A percentile compares a stretch with the other conserved stretches of the same genome.
Conservation (phyloP, 2,113 vertebrate species). For the Gallinago paraguaiae region DNA sequence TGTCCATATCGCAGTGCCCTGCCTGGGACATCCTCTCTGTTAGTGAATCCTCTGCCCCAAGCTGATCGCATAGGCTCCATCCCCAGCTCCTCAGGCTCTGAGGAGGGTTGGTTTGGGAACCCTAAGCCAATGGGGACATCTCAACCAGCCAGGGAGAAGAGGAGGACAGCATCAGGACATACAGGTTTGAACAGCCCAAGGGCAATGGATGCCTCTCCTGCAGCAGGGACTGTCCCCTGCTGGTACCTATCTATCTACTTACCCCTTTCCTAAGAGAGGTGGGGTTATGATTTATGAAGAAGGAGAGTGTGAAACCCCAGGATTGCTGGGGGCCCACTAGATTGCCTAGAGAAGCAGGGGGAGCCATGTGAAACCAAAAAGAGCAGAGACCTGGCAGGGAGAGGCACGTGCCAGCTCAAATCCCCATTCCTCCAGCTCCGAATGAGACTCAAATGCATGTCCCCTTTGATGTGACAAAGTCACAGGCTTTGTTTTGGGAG, state of each 20-base stretch:
- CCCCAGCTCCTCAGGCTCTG: not conserved
- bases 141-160: not conserved
- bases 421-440: fast-evolving
- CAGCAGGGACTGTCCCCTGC: not conserved
- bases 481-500: not conserved
- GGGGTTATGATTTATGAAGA: not conserved
- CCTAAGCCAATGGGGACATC: not conserved
- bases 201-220: not conserved
- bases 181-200: fast-evolving
- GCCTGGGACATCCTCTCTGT: fast-evolving
- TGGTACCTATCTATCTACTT: not conserved
- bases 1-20: fast-evolving
- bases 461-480: not conserved
- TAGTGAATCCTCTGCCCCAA: not conserved
- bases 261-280: not conserved
- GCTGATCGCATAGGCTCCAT: not conserved
- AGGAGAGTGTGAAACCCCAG: not conserved
- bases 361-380: not conserved
- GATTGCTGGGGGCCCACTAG: not conserved
- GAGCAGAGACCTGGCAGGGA: not conserved
- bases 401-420: not conserved
- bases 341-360: not conserved
- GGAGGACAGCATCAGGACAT: not conserved
- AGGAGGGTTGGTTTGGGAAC: not conserved
- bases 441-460: fast-evolving